phyloP scores from a whole-genome alignment of 2,797 vertebrate genomes.

The Onychomys torridus region DNA sequence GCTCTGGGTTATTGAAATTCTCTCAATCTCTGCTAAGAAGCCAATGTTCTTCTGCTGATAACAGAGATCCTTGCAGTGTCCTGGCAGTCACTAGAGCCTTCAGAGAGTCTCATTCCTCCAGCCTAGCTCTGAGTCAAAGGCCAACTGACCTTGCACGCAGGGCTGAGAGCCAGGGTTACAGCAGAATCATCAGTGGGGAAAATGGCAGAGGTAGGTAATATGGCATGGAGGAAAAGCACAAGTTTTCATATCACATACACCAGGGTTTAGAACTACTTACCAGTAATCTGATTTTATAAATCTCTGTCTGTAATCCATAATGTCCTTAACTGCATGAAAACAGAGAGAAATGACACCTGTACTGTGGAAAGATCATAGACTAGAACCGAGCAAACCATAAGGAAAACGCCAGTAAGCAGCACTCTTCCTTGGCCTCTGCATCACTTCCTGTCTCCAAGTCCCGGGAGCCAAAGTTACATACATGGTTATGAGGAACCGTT shows the following conservation, averaged over 20 bases:
- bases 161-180: background rate
- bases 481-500: background rate
- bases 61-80: background rate
- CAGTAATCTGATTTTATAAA: background rate
- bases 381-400: background rate
- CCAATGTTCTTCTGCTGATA: background rate
- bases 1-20: background rate
- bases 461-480: background rate
- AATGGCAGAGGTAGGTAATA: background rate
- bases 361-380: background rate
- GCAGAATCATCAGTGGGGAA: background rate
- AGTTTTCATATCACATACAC: background rate
- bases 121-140: background rate
- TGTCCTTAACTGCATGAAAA: background rate
- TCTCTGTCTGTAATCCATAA: background rate
- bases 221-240: background rate
- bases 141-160: background rate
- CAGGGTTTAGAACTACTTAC: background rate
- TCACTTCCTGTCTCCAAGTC: background rate
- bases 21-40: background rate
- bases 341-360: background rate
- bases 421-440: background rate
- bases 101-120: background rate
- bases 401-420: background rate
- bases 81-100: background rate